phyloP scores from a whole-genome alignment of 2,888 invertebrate species.

The Orchesellides sinensis region DNA sequence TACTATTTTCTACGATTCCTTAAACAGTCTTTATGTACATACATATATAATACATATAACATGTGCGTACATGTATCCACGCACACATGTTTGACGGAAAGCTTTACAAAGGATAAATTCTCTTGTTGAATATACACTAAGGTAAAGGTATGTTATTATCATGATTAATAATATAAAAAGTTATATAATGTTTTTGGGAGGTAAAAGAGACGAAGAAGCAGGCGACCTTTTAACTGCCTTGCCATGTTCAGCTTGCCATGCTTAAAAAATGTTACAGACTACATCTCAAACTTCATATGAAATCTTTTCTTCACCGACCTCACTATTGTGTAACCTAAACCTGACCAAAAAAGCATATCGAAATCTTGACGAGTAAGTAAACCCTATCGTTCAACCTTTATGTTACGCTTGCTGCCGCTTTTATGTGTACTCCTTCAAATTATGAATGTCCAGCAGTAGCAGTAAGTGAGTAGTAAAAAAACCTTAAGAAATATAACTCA shows the following conservation, averaged over 20 bases:
- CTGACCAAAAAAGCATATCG: conserved; percentile 64
- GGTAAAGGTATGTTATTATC: conserved; percentile 14
- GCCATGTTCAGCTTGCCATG: not conserved
- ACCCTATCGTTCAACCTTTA: conserved; percentile 11
- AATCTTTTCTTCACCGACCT: not conserved
- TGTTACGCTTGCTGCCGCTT: conserved; percentile 25
- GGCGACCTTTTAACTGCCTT: conserved; percentile 25
- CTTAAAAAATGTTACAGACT: not conserved
- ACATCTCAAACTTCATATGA: conserved; percentile 9
- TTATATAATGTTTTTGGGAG: conserved; percentile 9
- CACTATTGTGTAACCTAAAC: conserved; percentile 53
- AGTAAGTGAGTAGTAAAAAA: conserved; percentile 7
- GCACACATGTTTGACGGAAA: conserved; percentile 7
- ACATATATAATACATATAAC: too few relatives aligned
- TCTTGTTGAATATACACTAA: too few relatives aligned
- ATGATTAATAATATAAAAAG: conserved; percentile 39
- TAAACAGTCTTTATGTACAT: not conserved
- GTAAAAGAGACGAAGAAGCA: conserved; percentile 1
- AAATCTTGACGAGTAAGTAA: conserved; percentile 45
- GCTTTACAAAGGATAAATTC: too few relatives aligned
- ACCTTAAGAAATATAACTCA: conserved; percentile 7
- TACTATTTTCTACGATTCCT: too few relatives aligned
- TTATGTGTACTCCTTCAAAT: conserved; percentile 1
- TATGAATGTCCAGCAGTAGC: conserved; percentile 14
- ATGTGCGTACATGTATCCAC: conserved; percentile 4